Base-by-base conservation (phyloP, 2,113 vertebrate genomes). In the Hypocryptadius cinnamomeus region DNA sequence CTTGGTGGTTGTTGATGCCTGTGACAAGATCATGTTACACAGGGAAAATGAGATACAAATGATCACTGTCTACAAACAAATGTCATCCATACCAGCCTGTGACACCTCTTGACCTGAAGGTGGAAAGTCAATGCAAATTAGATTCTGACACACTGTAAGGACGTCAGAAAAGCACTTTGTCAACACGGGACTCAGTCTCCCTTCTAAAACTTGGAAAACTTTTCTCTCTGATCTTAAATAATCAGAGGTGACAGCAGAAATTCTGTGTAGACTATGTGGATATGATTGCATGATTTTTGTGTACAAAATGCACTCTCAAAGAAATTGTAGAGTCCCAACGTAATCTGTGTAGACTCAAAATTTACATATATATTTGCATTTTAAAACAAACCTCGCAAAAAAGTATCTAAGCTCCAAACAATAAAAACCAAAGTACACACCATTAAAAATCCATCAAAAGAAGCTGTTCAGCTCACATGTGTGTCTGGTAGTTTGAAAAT, bases 401-500 rank as follows among this genome's bases (percentile, higher is more conserved):
- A 96, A 95, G 94, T 96, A 88, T 86, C 95, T 95, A 81, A 95
- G 92, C 94, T 95, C 93, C 94, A 95, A 91, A 95, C 95, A 96
- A 96, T 96, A 96, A 96, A 96, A 96, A 64, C 51, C 76, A 81
- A 96, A 96, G 85, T 84, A 56, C 82, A 95, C 79, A 93, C 87
- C 95, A 96, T 96, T 96, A 96, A 96, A 96, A 96, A 96, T 95
- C 96, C 94, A 96, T 96, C 94, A 95, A 91, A 94, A 94, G 87
- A 92, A 94, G 87, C 95, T 93, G 92, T 94, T 94, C 87, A 95
- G 82, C 85, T 95, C 89, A 94, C 87, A 91, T 89, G 87, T 94
- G 79, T 94, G 79, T 23, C 89, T 96, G 90, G 85, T 95, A 94
- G 93, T 94, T 96, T 86, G 94, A 92, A 95, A 95, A 95, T 74